Conservation (phyloP, 2,113 vertebrate genomes). For the Diphyllodes magnificus region DNA sequence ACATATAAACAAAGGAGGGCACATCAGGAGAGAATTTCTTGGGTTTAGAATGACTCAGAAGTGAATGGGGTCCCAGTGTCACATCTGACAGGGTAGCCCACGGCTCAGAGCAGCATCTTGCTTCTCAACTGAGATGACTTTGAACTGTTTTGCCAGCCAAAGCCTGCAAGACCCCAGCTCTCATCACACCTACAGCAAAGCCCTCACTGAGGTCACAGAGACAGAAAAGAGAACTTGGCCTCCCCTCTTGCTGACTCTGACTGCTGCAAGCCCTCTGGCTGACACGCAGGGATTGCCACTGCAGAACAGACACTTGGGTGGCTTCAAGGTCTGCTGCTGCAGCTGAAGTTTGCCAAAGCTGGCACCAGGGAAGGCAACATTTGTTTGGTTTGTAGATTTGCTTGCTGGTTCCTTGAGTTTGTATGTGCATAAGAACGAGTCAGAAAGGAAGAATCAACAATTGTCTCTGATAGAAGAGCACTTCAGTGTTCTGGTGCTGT, state of each 20-base stretch:
- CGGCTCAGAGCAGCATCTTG: background rate
- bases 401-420: background rate
- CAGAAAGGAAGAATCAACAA: background rate
- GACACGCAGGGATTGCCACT: background rate
- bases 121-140: background rate
- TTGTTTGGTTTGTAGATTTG: background rate
- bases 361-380: background rate
- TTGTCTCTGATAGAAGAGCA: background rate
- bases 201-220: background rate
- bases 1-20: background rate
- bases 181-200: background rate
- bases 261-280: background rate
- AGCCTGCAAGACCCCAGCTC: background rate
- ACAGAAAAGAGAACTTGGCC: background rate
- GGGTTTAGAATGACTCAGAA: background rate
- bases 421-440: background rate
- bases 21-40: background rate
- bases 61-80: background rate
- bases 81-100: background rate
- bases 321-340: background rate
- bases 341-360: background rate
- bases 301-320: background rate
- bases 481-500: background rate
- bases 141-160: background rate
- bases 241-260: background rate